These are phyloP conservation scores for Ellobium chinense DNA, from an alignment of 2,888 invertebrate species.

Conservation along the genomic window DNA sequence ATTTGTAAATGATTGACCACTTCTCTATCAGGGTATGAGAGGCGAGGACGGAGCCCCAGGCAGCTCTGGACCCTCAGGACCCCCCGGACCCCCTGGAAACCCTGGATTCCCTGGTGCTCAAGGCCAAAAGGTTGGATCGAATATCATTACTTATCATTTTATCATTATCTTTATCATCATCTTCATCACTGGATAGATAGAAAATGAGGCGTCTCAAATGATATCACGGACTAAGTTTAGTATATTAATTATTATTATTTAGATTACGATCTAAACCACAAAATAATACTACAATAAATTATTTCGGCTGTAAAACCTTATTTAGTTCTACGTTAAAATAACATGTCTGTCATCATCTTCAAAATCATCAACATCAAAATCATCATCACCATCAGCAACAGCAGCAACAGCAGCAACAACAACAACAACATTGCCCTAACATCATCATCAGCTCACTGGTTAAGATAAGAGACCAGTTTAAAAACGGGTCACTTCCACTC, in stretches of 20 bases:
- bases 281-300: too few species aligned
- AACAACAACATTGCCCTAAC: neutral
- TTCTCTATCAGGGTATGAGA: slow-evolving; percentile 67
- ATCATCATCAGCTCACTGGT: neutral
- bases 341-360: neutral
- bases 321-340: neutral
- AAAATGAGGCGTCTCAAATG: too few species aligned
- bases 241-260: too few species aligned
- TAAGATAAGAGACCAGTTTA: too few species aligned
- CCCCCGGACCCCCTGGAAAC: slow-evolving; percentile 81
- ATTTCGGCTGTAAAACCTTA: too few species aligned
- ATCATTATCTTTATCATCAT: too few species aligned
- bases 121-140: slow-evolving; percentile 69
- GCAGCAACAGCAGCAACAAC: neutral
- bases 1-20: too few species aligned
- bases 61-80: slow-evolving; percentile 85
- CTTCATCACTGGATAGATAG: too few species aligned
- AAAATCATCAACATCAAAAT: neutral
- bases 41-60: slow-evolving; percentile 83
- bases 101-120: slow-evolving; percentile 67
- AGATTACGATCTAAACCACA: too few species aligned
- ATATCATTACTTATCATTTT: too few species aligned
- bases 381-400: neutral
- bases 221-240: too few species aligned
- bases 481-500: too few species aligned